phyloP scores from a whole-genome alignment of 1,140 invertebrate genomes.

The Caenorhabditis tropicalis region DNA sequence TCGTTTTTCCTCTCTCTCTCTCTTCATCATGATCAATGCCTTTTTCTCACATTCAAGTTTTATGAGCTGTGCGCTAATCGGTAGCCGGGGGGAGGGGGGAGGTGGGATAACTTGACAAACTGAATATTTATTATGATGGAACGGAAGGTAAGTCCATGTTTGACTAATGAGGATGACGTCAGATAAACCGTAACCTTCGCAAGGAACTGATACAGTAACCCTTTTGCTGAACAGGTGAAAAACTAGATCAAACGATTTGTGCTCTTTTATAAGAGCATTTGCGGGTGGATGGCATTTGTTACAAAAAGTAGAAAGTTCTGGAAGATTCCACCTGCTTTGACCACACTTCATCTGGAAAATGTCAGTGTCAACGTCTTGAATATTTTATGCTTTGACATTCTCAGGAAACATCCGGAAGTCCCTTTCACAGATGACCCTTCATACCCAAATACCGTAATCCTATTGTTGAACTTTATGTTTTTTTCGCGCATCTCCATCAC shows the following conservation, averaged over 20 bases:
- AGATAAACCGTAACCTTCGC: no score
- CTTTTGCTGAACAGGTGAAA: no score
- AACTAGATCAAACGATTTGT: no score
- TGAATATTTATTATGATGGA: not conserved
- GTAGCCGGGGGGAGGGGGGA: not conserved
- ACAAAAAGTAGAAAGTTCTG: no score
- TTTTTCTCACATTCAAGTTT: no score
- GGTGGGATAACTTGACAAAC: not conserved
- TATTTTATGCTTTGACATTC: not conserved
- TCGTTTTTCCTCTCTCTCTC: not conserved
- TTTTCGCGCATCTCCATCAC: not conserved
- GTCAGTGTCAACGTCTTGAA: not conserved
- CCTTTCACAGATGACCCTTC: not conserved
- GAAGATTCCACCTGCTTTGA: not conserved
- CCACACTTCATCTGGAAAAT: not conserved
- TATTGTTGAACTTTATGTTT: slow-evolving; percentile 10
- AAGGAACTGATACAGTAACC: no score
- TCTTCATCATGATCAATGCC: not conserved
- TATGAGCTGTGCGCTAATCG: slow-evolving; percentile 34
- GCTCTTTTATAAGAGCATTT: not conserved
- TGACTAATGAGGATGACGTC: no score
- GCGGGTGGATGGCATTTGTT: not conserved
- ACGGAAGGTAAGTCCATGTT: no score
- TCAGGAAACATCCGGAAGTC: not conserved
- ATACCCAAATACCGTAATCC: not conserved